These are phyloP conservation scores for Hafferia zeledoni DNA, from an alignment of 2,797 vertebrate species.

Conservation along the genomic window DNA sequence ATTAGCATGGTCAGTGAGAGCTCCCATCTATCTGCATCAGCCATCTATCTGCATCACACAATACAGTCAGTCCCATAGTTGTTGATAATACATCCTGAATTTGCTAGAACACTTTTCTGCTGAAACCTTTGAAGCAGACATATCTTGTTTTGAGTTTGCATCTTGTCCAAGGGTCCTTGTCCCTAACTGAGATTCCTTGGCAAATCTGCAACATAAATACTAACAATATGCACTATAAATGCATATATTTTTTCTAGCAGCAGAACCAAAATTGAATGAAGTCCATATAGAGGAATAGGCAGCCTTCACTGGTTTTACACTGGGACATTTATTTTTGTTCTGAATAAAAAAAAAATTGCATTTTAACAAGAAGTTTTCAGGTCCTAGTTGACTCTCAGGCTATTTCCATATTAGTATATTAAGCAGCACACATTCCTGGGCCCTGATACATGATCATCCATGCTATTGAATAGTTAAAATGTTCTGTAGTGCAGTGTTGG, in stretches of 20 bases:
- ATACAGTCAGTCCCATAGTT: neutral
- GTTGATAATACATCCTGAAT: neutral
- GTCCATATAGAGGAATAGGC: neutral
- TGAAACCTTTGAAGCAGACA: neutral
- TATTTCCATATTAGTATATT: slow-evolving; percentile 7
- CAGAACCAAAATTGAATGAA: neutral
- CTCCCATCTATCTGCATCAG: neutral
- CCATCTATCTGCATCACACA: neutral
- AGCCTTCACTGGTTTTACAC: neutral
- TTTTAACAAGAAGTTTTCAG: neutral
- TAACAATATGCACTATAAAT: neutral
- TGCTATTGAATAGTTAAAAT: slow-evolving; percentile 25
- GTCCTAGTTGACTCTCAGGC: neutral
- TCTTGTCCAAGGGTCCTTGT: neutral
- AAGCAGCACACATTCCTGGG: slow-evolving; percentile 2
- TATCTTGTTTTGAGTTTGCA: neutral
- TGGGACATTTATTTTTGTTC: neutral
- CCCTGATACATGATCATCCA: neutral
- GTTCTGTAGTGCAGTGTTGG: neutral
- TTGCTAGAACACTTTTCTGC: neutral
- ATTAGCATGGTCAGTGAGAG: slow-evolving; percentile 28
- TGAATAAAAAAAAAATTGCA: neutral
- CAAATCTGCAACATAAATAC: neutral
- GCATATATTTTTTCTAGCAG: neutral
- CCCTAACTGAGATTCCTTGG: neutral